Percentiles rank a stretch among this genome's conserved stretches.
Evolutionary conservation across 2,888 invertebrate genomes (phyloP).

Genomic region (Rapana venosa): DNA sequence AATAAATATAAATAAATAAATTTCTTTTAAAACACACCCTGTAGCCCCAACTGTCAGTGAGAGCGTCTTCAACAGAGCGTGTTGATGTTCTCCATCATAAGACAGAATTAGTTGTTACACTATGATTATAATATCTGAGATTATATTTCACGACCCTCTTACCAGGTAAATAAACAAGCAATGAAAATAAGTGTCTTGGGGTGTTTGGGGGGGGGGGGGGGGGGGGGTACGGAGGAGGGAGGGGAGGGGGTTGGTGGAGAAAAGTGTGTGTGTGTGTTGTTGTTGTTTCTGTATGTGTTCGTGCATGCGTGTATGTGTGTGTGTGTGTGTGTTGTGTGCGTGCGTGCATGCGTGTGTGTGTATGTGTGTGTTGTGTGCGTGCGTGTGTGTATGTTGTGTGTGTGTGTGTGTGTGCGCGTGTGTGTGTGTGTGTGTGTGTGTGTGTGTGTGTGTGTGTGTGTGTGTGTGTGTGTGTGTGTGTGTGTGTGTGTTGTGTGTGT

Average conservation of each 20-base stretch:
- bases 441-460: neutral
- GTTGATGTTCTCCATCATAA: neutral
- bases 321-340: constrained; percentile 20
- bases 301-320: neutral
- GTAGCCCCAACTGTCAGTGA: no score
- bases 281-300: neutral
- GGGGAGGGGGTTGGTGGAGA: no score
- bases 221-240: no score
- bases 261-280: neutral
- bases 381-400: neutral
- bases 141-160: neutral
- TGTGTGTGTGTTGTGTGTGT: neutral
- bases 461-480: neutral
- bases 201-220: no score
- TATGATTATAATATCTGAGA: neutral
- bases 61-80: neutral
- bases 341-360: constrained; percentile 13
- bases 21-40: no score
- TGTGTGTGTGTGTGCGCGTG: neutral
- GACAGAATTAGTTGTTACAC: neutral
- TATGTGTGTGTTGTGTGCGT: neutral
- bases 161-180: neutral
- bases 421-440: no score
- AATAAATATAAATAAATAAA: no score
- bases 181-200: neutral